Conservation (phyloP, 2,888 invertebrate genomes). For the Therioaphis trifolii region DNA sequence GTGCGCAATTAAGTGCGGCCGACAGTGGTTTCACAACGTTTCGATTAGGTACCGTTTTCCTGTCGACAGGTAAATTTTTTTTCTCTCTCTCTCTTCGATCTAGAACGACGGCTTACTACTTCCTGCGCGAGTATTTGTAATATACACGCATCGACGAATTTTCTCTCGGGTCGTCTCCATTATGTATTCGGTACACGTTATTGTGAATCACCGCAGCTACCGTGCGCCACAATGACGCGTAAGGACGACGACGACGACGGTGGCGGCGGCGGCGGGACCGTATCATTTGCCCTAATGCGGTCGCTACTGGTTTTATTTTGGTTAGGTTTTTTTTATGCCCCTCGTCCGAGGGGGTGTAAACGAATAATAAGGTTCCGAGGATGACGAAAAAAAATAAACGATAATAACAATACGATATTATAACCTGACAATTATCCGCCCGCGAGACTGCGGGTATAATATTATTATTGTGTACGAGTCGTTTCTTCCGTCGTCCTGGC, state of each 20-base stretch:
- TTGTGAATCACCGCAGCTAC: conserved; percentile 10
- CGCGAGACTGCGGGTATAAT: neutral
- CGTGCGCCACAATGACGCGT: neutral
- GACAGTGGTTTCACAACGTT: conserved; percentile 34
- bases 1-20: neutral
- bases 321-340: too few relatives aligned
- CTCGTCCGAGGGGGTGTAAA: conserved; percentile 36
- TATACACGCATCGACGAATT: too few relatives aligned
- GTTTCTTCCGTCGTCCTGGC: conserved; percentile 9
- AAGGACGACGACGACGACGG: neutral
- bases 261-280: neutral
- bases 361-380: neutral
- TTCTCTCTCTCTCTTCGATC: conserved; percentile 2
- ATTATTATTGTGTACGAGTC: too few relatives aligned
- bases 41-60: neutral
- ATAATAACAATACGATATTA: neutral
- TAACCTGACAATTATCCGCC: conserved; percentile 9
- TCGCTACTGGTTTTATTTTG: conserved; percentile 55
- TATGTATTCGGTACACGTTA: conserved; percentile 41
- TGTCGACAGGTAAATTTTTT: conserved; percentile 21
- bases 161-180: conserved; percentile 7
- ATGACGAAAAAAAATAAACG: neutral
- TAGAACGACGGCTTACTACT: conserved; percentile 19
- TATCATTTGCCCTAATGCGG: conserved; percentile 44
- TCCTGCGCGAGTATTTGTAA: conserved; percentile 33